Conservation (phyloP, 2,113 vertebrate species). For the Psephotus haematonotus region DNA sequence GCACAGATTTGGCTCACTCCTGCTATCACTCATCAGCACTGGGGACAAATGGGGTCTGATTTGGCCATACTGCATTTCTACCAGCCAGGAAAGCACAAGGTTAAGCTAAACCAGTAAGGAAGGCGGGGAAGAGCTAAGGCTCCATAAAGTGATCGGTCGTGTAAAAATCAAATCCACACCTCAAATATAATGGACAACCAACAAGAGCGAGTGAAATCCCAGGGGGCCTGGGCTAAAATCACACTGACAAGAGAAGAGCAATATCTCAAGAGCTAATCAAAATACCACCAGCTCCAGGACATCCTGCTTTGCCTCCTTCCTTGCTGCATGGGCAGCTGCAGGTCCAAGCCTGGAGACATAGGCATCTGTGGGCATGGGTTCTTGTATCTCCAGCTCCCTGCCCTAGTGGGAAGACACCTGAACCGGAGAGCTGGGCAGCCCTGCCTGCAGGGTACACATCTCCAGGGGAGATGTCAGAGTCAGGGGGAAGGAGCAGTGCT, state of each 20-base stretch:
- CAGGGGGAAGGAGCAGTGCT: neutral
- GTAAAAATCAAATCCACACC: conserved; percentile 1
- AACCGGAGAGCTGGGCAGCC: neutral
- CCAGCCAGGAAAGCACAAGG: neutral
- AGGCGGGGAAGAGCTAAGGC: neutral
- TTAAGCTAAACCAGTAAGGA: neutral
- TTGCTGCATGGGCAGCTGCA: neutral
- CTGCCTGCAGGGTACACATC: rapidly evolving
- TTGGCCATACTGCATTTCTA: neutral
- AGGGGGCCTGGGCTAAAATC: neutral
- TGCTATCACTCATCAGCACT: neutral
- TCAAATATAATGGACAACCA: neutral
- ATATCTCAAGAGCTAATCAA: neutral
- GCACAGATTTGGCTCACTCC: neutral
- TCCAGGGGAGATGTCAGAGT: neutral
- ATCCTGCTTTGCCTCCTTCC: neutral
- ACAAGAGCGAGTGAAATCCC: neutral
- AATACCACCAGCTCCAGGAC: neutral
- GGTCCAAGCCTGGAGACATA: neutral
- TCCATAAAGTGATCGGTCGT: neutral
- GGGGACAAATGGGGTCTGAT: neutral
- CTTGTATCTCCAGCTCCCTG: neutral
- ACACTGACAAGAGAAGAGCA: neutral
- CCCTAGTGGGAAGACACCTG: neutral
- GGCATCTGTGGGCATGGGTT: rapidly evolving